Percentiles rank a stretch among this genome's conserved stretches.
These are phyloP conservation scores for Cosmopolites sordidus DNA, from an alignment of 2,888 invertebrate genomes.

Conservation along the genomic window DNA sequence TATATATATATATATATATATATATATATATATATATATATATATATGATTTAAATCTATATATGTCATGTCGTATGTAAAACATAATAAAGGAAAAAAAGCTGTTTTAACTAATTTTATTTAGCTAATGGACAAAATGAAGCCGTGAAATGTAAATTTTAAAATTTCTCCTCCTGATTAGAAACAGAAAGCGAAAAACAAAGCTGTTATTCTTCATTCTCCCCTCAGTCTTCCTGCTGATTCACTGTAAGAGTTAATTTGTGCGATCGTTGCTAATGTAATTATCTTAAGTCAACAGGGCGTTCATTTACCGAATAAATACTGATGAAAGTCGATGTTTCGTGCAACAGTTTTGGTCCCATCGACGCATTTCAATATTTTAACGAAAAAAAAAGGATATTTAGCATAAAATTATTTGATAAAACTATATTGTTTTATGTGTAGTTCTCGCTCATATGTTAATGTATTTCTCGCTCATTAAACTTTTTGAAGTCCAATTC, in stretches of 20 bases:
- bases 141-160: not conserved
- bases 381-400: no score
- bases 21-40: slow-evolving; percentile 4
- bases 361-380: not conserved
- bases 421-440: no score
- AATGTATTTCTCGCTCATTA: no score
- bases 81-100: not conserved
- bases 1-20: slow-evolving; percentile 5
- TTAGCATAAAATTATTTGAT: no score
- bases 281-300: slow-evolving; percentile 43
- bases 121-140: not conserved
- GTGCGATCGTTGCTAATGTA: slow-evolving; percentile 48
- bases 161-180: not conserved
- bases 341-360: slow-evolving; percentile 40
- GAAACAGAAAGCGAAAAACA: not conserved
- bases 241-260: slow-evolving; percentile 46
- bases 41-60: not conserved
- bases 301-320: slow-evolving; percentile 47
- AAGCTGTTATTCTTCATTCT: not conserved
- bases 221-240: slow-evolving; percentile 42
- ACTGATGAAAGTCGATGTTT: slow-evolving; percentile 39
- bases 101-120: not conserved
- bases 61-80: not conserved
- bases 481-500: no score
- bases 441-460: no score